Evolutionary conservation across 2,888 invertebrate genomes (phyloP), one percentile per base, ranked within the genome.

Genomic region (Drosophila subsilvestris): DNA sequence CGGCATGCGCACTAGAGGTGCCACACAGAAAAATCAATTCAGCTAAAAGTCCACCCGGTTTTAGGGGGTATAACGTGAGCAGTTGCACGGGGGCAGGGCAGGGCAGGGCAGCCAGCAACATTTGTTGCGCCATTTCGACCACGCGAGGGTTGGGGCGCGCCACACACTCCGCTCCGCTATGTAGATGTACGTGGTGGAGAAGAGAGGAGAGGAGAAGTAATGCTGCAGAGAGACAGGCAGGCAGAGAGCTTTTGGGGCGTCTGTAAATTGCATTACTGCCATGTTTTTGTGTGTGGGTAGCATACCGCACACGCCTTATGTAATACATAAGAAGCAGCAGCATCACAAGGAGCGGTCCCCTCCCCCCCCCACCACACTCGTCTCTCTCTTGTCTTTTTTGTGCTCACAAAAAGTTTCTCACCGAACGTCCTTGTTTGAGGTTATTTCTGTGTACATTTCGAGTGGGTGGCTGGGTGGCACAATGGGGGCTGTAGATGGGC

Each of bases 31-130:
- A 89, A 90, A 90, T 90, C 90, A 90, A 90, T 90, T 89, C 89
- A 90, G 90, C 90, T 90, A 89, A 89, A 88, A 80, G 65, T 86
- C 74, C 86, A 78, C 85, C 80, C 88, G 86, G 86, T 78, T 66
- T 81, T 73, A 79, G 72, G 82, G 76, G 78, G 79, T 81, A 37
- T 27, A 27, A 8, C 27, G 27, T 27, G 37, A 37, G 7, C n/a
- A 14, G 14, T 37, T 37, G 37, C 37, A 37, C 37, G 37, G 37
- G 14, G 37, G n/a, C 37, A n/a, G 37, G 14, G 37, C 37, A n/a
- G n/a, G n/a, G 37, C 37, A n/a, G 37, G n/a, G 55, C n/a, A 37
- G 42, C 37, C 27, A 50, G 79, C 87, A 87, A 87, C 88, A 86
- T 86, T 86, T 86, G 86, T 86, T 86, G 86, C 86, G 83, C 78